Conservation (phyloP, 2,888 invertebrate genomes). For the Caenorhabditis sp. region DNA sequence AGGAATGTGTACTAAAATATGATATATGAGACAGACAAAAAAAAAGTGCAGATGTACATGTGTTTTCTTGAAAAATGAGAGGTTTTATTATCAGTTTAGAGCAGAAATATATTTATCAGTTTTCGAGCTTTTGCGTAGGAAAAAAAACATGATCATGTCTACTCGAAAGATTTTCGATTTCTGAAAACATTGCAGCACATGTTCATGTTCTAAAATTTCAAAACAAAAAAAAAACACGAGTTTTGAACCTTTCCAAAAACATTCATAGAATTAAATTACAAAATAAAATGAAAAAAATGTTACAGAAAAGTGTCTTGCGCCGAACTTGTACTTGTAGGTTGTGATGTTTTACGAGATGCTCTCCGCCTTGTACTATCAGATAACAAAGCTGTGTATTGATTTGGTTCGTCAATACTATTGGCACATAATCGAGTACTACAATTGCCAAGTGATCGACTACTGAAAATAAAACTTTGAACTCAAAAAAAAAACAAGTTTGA, state of each 20-base stretch:
- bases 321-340: constrained; percentile 65
- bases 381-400: constrained; percentile 65
- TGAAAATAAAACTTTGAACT: constrained; percentile 12
- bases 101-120: too few relatives aligned
- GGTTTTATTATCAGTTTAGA: too few relatives aligned
- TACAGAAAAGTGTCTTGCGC: constrained; percentile 69
- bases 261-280: neutral
- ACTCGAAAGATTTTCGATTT: too few relatives aligned
- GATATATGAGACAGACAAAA: neutral
- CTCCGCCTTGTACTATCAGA: constrained; percentile 58
- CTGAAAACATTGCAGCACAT: too few relatives aligned
- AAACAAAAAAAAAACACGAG: too few relatives aligned
- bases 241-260: too few relatives aligned
- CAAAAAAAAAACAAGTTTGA: neutral
- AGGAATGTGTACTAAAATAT: neutral
- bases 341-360: constrained; percentile 59
- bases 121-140: too few relatives aligned
- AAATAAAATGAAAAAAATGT: constrained; percentile 5
- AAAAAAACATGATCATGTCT: too few relatives aligned
- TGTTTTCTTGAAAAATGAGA: too few relatives aligned
- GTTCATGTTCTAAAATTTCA: too few relatives aligned
- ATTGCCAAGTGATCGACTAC: constrained; percentile 47
- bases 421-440: constrained; percentile 49
- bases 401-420: constrained; percentile 55
- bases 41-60: too few relatives aligned